These are phyloP conservation scores for Empis stercorea DNA, from an alignment of 2,888 invertebrate genomes.

Conservation along the genomic window DNA sequence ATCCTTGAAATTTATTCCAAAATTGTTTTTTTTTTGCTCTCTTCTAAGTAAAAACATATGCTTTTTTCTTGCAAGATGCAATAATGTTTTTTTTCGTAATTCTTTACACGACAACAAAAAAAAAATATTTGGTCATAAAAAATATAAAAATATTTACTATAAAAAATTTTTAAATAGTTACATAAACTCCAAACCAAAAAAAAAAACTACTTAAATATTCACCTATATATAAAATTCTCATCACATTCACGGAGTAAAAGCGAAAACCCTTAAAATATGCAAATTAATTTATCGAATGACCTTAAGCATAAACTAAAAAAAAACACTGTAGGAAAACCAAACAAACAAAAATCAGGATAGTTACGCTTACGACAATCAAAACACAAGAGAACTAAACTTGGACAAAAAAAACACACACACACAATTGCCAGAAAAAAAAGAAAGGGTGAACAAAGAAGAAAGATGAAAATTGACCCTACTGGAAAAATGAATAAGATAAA, in stretches of 20 bases:
- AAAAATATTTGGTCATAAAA: constrained; percentile 16
- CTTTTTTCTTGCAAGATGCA: constrained; percentile 17
- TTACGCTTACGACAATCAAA: too few species aligned
- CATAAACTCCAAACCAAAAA: constrained; percentile 11
- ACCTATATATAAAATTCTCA: constrained; percentile 5
- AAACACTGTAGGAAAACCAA: too few species aligned
- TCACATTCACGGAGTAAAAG: background rate
- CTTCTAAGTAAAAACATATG: constrained; percentile 6
- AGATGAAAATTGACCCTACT: constrained; percentile 11
- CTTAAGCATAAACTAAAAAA: constrained; percentile 15
- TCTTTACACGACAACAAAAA: constrained; percentile 10
- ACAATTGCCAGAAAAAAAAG: constrained; percentile 2
- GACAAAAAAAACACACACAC: constrained; percentile 7
- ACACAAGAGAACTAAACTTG: background rate
- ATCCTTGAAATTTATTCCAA: constrained; percentile 17
- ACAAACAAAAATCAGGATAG: constrained; percentile 6
- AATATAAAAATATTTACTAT: background rate
- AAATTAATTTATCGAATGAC: constrained; percentile 14
- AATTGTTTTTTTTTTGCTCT: constrained; percentile 15
- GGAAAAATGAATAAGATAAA: too few species aligned
- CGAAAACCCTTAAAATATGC: constrained; percentile 10
- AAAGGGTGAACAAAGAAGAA: constrained; percentile 7
- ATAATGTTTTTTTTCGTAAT: background rate
- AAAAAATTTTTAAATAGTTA: too few species aligned
- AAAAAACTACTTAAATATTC: background rate